These are phyloP conservation scores for Heterotis niloticus DNA, from an alignment of 2,113 vertebrate species.

Conservation along the genomic window DNA sequence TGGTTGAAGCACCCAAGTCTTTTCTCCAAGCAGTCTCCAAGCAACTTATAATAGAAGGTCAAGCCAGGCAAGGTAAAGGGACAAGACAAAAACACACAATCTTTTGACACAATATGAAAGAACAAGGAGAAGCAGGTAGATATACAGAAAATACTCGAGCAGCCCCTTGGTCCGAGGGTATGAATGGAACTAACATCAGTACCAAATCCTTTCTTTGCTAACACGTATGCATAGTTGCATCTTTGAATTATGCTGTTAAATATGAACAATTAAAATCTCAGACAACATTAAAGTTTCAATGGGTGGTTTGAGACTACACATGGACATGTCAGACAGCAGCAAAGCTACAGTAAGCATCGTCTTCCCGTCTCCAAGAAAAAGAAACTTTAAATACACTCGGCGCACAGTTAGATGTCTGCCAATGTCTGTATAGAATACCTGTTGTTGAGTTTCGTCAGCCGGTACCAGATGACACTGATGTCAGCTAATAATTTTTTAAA, in stretches of 20 bases:
- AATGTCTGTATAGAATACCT: too few relatives aligned
- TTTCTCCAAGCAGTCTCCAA: constrained; percentile 86
- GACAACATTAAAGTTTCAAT: too few relatives aligned
- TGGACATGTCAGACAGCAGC: background rate
- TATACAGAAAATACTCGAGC: constrained; percentile 55
- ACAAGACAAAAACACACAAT: constrained; percentile 63
- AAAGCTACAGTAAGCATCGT: background rate
- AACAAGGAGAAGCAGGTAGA: constrained; percentile 60
- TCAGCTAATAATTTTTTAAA: too few relatives aligned
- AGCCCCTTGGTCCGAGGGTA: constrained; percentile 34
- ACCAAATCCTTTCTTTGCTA: constrained; percentile 2
- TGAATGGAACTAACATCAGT: background rate
- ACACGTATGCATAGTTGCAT: background rate
- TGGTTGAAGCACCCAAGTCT: constrained; percentile 63
- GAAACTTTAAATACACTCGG: too few relatives aligned
- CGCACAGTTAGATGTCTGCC: too few relatives aligned
- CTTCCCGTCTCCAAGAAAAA: too few relatives aligned
- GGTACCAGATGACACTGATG: too few relatives aligned
- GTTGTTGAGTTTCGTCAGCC: background rate
- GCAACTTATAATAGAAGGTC: constrained; percentile 98
- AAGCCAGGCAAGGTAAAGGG: constrained; percentile 73
- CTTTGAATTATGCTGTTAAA: background rate
- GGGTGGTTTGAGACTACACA: background rate
- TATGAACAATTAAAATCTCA: too few relatives aligned
- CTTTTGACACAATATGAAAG: constrained; percentile 68